These are phyloP conservation scores for Stenopsyche tienmushanensis DNA, from an alignment of 1,140 invertebrate genomes.

Conservation along the genomic window DNA sequence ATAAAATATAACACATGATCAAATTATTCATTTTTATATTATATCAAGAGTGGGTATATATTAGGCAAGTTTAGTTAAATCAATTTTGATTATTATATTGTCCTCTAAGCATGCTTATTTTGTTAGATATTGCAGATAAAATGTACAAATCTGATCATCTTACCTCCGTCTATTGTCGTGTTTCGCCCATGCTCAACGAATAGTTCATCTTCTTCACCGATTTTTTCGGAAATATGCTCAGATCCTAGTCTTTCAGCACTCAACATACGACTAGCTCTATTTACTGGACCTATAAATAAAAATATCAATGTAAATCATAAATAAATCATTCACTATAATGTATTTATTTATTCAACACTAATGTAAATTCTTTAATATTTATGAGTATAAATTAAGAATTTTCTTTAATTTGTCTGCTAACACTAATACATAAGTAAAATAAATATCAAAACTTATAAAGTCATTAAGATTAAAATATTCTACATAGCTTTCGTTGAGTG, in stretches of 20 bases:
- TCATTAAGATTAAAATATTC: no score
- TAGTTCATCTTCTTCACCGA: background rate
- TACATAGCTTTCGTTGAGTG: no score
- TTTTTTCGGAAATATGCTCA: background rate
- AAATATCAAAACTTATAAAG: no score
- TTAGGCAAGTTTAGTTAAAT: background rate
- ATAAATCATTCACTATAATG: no score
- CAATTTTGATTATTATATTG: background rate
- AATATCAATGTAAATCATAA: background rate
- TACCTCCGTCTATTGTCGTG: background rate
- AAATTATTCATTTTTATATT: background rate
- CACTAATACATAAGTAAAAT: no score
- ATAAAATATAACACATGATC: background rate
- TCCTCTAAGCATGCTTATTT: background rate
- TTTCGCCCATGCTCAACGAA: background rate
- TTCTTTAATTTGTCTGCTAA: no score
- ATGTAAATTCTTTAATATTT: no score
- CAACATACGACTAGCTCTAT: conserved; percentile 43
- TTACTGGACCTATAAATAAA: conserved; percentile 44
- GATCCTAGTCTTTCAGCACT: conserved; percentile 44
- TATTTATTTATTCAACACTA: no score
- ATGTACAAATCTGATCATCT: background rate
- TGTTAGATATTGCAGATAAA: background rate
- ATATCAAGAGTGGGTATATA: background rate
- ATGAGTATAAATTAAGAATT: no score